Evolutionary conservation across 2,797 vertebrate genomes (phyloP).

Genomic region (Peromyscus nudipes): DNA sequence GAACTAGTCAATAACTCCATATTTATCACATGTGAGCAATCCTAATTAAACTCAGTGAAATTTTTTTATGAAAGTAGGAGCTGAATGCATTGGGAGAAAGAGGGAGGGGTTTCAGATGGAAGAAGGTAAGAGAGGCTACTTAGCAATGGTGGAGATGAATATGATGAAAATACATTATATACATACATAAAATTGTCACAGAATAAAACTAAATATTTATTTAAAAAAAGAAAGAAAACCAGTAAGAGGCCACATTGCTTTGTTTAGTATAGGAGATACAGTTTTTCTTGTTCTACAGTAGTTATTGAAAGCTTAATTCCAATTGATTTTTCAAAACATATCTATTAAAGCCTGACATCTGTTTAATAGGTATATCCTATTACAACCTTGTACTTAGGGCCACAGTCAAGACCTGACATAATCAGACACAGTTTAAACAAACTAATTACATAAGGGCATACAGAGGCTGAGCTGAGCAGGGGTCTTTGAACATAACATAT

Average conservation of each 20-base stretch:
- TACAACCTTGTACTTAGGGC: constrained; percentile 89
- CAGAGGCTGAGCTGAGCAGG: constrained; percentile 88
- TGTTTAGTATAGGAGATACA: constrained; percentile 86
- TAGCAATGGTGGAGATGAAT: not conserved
- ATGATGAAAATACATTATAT: not conserved
- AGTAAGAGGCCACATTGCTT: constrained; percentile 79
- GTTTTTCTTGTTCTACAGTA: constrained; percentile 85
- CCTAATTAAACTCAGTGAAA: not conserved
- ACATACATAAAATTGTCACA: not conserved
- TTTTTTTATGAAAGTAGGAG: not conserved
- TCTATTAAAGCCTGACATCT: constrained; percentile 90
- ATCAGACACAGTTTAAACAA: constrained; percentile 91
- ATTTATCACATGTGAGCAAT: not conserved
- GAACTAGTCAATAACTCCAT: not conserved
- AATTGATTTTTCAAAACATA: constrained; percentile 89
- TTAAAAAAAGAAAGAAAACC: constrained; percentile 73
- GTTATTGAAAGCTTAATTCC: constrained; percentile 89
- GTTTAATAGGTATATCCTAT: constrained; percentile 91
- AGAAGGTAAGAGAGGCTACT: not conserved
- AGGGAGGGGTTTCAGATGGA: not conserved
- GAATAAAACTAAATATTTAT: not conserved
- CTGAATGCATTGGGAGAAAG: not conserved
- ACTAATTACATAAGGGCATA: constrained; percentile 91
- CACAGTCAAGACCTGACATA: constrained; percentile 90
- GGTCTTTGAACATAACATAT: constrained; percentile 89